Evolutionary conservation across 2,113 vertebrate genomes (phyloP).

Genomic region (Trachemys scripta): DNA sequence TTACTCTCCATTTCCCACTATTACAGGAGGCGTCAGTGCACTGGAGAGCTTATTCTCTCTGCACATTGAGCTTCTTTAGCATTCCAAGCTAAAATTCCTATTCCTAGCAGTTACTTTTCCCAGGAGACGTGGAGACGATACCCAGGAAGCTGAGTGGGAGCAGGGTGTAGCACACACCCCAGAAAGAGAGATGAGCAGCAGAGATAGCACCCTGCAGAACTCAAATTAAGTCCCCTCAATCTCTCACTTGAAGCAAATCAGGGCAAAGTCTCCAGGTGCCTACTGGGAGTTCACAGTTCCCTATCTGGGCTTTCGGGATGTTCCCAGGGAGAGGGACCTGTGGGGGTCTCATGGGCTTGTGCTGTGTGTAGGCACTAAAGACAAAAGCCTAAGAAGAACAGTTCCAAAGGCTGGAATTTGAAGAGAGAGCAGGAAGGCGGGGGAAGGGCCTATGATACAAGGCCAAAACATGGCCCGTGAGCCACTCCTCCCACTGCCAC

Average conservation of each 20-base stretch:
- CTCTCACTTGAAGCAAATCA: not conserved
- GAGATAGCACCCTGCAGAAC: not conserved
- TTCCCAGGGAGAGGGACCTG: not conserved
- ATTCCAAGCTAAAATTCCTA: not conserved
- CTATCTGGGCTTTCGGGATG: not conserved
- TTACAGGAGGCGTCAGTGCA: not conserved
- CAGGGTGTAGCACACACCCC: rapidly evolving
- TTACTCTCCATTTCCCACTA: not conserved
- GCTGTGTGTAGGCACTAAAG: not conserved
- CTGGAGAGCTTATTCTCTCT: not conserved
- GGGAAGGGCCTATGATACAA: not conserved
- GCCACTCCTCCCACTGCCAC: not conserved
- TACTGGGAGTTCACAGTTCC: not conserved
- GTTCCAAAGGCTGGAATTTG: not conserved
- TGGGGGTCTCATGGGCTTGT: not conserved
- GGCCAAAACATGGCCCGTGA: not conserved
- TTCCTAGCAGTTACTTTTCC: not conserved
- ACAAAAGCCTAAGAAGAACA: not conserved
- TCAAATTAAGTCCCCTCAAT: not conserved
- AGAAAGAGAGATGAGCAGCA: not conserved
- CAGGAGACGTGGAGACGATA: not conserved
- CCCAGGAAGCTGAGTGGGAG: not conserved
- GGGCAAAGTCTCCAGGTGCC: not conserved
- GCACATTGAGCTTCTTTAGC: not conserved
- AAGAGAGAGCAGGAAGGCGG: not conserved